Percentiles rank a stretch among this genome's conserved stretches.
Evolutionary conservation across 2,113 vertebrate species (phyloP).

Genomic region (Peromyscus californicus): DNA sequence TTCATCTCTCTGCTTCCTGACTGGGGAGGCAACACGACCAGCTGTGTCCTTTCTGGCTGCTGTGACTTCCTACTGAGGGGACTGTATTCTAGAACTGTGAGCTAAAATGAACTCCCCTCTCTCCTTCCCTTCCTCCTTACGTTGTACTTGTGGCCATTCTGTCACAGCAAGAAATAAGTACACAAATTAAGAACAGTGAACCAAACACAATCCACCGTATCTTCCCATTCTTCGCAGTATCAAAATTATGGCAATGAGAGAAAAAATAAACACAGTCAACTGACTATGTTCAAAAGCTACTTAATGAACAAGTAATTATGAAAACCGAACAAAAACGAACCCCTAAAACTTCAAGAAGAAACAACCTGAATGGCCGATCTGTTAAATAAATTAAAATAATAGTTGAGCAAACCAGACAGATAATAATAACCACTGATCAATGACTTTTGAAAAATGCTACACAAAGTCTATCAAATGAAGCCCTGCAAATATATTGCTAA

Average conservation of each 20-base stretch:
- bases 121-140: neutral
- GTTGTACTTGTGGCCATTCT: neutral
- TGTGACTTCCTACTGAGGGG: neutral
- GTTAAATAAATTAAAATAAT: neutral
- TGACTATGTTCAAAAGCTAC: neutral
- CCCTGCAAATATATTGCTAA: neutral
- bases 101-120: neutral
- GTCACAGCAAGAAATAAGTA: neutral
- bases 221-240: neutral
- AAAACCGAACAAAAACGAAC: neutral
- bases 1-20: neutral
- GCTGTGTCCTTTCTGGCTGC: neutral
- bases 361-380: neutral
- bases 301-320: neutral
- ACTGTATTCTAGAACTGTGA: neutral
- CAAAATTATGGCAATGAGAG: neutral
- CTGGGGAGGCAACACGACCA: neutral
- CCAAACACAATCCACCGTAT: neutral
- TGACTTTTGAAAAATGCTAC: neutral
- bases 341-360: neutral
- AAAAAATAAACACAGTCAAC: neutral
- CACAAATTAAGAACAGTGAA: neutral
- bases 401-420: neutral
- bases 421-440: conserved; percentile 4
- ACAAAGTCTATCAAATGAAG: conserved; percentile 1